Percentiles rank a stretch among this genome's conserved stretches.
Evolutionary conservation across 2,797 vertebrate genomes (phyloP).

Genomic region (Sebastolobus alascanus): DNA sequence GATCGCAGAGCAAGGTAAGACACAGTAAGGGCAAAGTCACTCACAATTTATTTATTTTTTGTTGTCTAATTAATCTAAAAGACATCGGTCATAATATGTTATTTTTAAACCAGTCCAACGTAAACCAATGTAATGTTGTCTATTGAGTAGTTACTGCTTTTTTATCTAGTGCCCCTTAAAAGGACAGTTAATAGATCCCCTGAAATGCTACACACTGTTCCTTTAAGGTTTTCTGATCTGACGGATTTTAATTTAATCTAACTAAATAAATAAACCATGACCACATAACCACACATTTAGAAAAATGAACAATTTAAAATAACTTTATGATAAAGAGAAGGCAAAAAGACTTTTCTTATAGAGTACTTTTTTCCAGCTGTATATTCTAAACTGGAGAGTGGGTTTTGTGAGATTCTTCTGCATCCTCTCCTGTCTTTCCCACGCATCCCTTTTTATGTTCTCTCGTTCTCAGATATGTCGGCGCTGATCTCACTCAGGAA

Average conservation of each 20-base stretch:
- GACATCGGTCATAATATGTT: neutral
- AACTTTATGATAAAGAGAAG: neutral
- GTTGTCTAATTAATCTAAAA: neutral
- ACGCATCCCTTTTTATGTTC: conserved; percentile 15
- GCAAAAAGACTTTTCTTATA: neutral
- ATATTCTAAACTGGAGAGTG: neutral
- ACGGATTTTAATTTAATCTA: neutral
- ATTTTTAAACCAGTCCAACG: neutral
- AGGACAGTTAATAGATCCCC: too few relatives aligned
- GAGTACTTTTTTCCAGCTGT: neutral
- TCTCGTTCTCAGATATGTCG: conserved; percentile 88
- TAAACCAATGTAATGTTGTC: neutral
- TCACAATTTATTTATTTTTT: neutral
- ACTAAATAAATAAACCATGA: neutral
- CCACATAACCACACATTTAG: neutral
- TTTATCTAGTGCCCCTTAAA: neutral
- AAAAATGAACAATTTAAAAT: neutral
- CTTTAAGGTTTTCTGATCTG: neutral
- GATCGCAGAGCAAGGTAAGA: conserved; percentile 94
- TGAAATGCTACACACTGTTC: too few relatives aligned
- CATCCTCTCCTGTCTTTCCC: conserved; percentile 12
- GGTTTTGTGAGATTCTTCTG: neutral
- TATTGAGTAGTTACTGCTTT: neutral
- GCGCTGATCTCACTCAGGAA: conserved; percentile 96
- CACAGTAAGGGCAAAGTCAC: neutral